Conservation (phyloP, 2,113 vertebrate species). For the Corvus hawaiiensis region DNA sequence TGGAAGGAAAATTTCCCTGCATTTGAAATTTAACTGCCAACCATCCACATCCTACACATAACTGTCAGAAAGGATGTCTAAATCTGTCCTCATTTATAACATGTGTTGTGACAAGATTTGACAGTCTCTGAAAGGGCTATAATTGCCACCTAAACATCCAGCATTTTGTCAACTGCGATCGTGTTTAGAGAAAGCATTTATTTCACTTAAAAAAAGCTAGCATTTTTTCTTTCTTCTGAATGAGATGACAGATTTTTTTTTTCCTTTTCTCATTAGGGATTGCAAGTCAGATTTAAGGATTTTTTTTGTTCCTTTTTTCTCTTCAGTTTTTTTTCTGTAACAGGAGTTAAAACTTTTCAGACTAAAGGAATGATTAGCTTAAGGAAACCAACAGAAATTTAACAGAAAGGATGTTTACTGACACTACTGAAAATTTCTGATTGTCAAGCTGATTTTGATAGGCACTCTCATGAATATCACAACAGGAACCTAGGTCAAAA, state of each 20-base stretch:
- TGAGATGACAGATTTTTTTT: slow-evolving; percentile 61
- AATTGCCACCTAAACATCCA: slow-evolving; percentile 82
- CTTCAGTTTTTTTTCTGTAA: slow-evolving; percentile 48
- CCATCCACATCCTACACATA: slow-evolving; percentile 79
- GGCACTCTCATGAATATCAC: neutral
- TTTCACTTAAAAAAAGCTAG: slow-evolving; percentile 59
- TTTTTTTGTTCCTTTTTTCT: slow-evolving; percentile 4
- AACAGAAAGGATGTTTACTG: neutral
- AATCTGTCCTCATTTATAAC: slow-evolving; percentile 81
- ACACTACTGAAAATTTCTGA: neutral
- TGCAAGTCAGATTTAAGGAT: slow-evolving; percentile 42
- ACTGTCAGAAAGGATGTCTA: slow-evolving; percentile 81
- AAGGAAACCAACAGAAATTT: slow-evolving; percentile 16
- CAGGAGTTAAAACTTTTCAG: slow-evolving; percentile 53
- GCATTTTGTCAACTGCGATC: slow-evolving; percentile 80
- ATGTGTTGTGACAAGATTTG: slow-evolving; percentile 81
- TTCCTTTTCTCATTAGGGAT: slow-evolving; percentile 62
- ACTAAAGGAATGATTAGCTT: slow-evolving; percentile 30
- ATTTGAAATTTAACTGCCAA: slow-evolving; percentile 79
- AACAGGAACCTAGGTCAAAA: neutral
- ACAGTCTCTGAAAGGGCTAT: slow-evolving; percentile 80
- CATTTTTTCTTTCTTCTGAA: slow-evolving; percentile 66
- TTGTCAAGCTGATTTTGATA: neutral
- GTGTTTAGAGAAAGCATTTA: slow-evolving; percentile 78
- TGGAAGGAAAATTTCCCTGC: slow-evolving; percentile 73